phyloP scores from a whole-genome alignment of 2,888 invertebrate species.

The Leucoptera coffeella region DNA sequence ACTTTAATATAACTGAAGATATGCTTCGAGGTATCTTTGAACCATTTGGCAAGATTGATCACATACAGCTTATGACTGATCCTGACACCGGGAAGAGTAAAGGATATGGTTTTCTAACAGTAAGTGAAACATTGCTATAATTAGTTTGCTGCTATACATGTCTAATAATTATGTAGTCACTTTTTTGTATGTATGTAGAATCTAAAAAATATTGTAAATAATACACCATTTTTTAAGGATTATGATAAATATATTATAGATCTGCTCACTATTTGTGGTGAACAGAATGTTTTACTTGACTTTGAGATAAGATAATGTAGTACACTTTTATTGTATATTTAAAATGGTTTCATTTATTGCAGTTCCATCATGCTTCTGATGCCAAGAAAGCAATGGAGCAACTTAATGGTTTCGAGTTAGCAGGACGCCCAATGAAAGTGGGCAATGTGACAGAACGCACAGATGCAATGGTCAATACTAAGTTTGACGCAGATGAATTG shows the following conservation, averaged over 20 bases:
- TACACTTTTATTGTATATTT: conserved; percentile 4
- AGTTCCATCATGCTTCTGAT: conserved; percentile 96
- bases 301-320: too few species aligned
- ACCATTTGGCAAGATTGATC: conserved; percentile 95
- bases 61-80: conserved; percentile 92
- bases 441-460: conserved; percentile 91
- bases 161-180: conserved; percentile 2
- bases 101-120: conserved; percentile 96
- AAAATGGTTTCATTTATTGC: conserved; percentile 10
- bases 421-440: conserved; percentile 98
- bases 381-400: conserved; percentile 98
- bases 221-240: too few species aligned
- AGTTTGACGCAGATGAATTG: conserved; percentile 91
- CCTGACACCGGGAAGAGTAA: conserved; percentile 91
- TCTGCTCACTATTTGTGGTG: too few species aligned
- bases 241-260: too few species aligned
- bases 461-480: conserved; percentile 72
- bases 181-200: too few species aligned
- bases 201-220: too few species aligned
- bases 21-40: conserved; percentile 98
- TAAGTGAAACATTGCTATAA: conserved; percentile 35
- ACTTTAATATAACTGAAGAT: conserved; percentile 98
- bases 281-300: too few species aligned
- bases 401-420: conserved; percentile 96
- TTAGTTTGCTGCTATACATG: background rate